A percentile compares a stretch with the other conserved stretches of the same genome.
These are phyloP conservation scores for Caranx ignobilis DNA, from an alignment of 2,113 vertebrate species.

Conservation along the genomic window DNA sequence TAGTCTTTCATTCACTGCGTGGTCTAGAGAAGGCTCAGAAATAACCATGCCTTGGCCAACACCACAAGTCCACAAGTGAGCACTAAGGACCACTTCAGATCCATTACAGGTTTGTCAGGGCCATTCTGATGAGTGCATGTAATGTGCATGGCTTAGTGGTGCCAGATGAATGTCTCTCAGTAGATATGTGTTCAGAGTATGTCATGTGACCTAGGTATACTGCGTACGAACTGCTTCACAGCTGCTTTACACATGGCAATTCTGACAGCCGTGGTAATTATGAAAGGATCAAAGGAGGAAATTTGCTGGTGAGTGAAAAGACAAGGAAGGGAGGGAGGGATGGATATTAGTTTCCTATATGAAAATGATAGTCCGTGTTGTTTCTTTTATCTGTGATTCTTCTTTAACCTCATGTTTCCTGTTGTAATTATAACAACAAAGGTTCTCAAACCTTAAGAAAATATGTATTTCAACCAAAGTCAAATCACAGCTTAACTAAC, in stretches of 20 bases:
- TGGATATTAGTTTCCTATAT: no score
- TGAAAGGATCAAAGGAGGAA: neutral
- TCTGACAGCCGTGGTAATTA: no score
- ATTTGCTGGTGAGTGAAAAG: neutral
- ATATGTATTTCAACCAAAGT: no score
- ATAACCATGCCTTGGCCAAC: neutral
- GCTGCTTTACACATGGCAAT: neutral
- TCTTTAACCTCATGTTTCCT: no score
- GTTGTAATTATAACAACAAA: no score
- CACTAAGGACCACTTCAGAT: constrained; percentile 81
- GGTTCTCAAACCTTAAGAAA: no score
- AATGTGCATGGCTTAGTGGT: constrained; percentile 50
- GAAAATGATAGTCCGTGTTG: no score
- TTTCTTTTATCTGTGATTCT: no score
- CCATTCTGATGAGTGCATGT: constrained; percentile 63
- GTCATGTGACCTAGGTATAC: constrained; percentile 21
- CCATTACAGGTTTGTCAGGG: constrained; percentile 74
- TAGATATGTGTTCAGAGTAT: constrained; percentile 3
- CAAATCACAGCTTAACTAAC: no score
- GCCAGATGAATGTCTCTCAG: constrained; percentile 12
- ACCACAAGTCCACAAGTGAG: constrained; percentile 62
- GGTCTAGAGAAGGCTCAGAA: constrained; percentile 1
- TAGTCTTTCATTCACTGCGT: constrained; percentile 16
- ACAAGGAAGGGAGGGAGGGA: neutral
- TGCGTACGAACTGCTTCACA: neutral